phyloP scores from a whole-genome alignment of 2,888 invertebrate genomes.

The Prosopocoilus inquinatus region DNA sequence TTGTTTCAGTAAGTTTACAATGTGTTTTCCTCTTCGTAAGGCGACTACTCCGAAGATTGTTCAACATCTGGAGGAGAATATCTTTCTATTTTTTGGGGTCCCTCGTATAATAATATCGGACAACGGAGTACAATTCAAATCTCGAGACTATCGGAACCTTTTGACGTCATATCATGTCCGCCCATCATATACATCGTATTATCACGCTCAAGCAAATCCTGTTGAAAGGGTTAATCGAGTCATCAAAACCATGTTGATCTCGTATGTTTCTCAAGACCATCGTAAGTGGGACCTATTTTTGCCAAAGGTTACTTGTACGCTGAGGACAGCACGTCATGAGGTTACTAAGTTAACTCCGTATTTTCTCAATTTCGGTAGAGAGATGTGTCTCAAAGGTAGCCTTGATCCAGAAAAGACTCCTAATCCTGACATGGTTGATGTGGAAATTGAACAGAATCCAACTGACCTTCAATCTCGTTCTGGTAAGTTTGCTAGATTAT shows the following conservation, averaged over 20 bases:
- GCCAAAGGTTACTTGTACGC: constrained; percentile 22
- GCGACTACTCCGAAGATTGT: constrained; percentile 16
- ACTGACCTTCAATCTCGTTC: too few species aligned
- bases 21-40: constrained; percentile 16
- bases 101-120: constrained; percentile 30
- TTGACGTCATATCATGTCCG: constrained; percentile 20
- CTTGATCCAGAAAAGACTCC: too few species aligned
- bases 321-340: constrained; percentile 25
- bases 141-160: constrained; percentile 16
- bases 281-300: constrained; percentile 29
- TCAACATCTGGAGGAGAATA: constrained; percentile 24
- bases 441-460: too few species aligned
- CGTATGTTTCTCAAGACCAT: constrained; percentile 14
- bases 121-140: constrained; percentile 32
- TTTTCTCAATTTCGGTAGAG: constrained; percentile 26
- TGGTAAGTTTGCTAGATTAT: too few species aligned
- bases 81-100: constrained; percentile 32
- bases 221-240: constrained; percentile 18
- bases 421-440: too few species aligned
- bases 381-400: not conserved
- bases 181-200: constrained; percentile 9
- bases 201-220: constrained; percentile 27
- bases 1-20: constrained; percentile 21
- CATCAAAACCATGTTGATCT: constrained; percentile 19
- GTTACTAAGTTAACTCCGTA: constrained; percentile 21